phyloP scores from a whole-genome alignment of 2,888 invertebrate species.

The Danaus chrysippus region DNA sequence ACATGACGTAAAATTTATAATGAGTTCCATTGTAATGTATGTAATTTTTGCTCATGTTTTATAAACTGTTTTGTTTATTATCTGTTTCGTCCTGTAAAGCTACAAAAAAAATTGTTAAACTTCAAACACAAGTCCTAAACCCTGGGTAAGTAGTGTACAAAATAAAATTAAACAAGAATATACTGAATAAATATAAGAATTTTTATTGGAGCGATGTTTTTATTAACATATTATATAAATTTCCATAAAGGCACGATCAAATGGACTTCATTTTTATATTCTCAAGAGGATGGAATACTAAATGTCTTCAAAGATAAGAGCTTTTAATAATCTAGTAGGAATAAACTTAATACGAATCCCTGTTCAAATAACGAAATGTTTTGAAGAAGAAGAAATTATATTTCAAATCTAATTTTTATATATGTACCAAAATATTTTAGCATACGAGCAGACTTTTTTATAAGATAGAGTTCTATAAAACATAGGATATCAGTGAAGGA shows the following conservation, averaged over 20 bases:
- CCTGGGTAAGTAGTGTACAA: no score
- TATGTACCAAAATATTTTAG: no score
- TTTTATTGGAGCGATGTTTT: neutral
- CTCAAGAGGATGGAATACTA: neutral
- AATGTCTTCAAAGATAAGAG: neutral
- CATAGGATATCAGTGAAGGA: no score
- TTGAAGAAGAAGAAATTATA: no score
- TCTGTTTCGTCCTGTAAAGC: no score
- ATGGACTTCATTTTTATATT: conserved; percentile 4
- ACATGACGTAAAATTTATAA: no score
- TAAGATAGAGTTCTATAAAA: no score
- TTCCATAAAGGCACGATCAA: neutral
- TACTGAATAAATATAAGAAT: neutral
- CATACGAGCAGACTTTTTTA: no score
- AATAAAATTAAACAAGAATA: neutral
- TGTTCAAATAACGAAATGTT: neutral
- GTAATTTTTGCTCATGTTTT: neutral
- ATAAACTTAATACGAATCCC: neutral
- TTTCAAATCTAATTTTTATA: no score
- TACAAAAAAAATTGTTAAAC: no score
- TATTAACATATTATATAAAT: neutral
- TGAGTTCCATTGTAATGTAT: neutral
- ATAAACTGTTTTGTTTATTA: no score
- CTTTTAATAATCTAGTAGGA: neutral
- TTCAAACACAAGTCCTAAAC: no score